Evolutionary conservation across 2,113 vertebrate genomes (phyloP), one percentile per base, ranked within the genome.

Genomic region (Odocoileus hemionus): DNA sequence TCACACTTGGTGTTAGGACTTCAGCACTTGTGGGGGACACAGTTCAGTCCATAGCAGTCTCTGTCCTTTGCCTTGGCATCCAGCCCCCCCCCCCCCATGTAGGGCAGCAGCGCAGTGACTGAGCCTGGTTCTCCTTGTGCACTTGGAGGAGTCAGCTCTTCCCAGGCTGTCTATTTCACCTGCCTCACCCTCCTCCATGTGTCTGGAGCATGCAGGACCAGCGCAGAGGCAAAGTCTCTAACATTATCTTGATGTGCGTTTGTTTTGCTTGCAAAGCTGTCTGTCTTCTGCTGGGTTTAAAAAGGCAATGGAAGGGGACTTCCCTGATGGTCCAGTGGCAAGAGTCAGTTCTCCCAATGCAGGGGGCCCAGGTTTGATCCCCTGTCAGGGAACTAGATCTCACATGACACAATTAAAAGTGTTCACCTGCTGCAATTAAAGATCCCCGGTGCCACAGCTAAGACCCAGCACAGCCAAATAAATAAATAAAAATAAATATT

Each of bases 281-380:
- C 94, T 96, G 95, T 97, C 67, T 97, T 84, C 13, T 30, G 11
- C 15, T 14, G 25, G 13, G 47, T 80, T 87, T 96, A 90, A 96
- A 93, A 90, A 84, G 76, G n/a, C 36, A 43, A 10, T n/a, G 30
- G 43, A 76, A 43, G 70, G 21, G 70, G 70, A 43, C 70, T 74
- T 74, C 21, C 70, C 36, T 43, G 70, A 43, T 43, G 23, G 70
- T 26, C 39, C 70, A 57, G 19, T 57, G 55, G 21, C 55, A 8
- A 57, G 55, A 23, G 1, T 54, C 52, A 54, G 52, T 54, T 54
- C 55, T 57, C 55, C 55, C 55, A 57, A 23, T 7, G 55, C 21
- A 57, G 55, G 55, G 55, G 55, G 55, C 55, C 55, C 55, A 57
- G 55, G 55, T 25, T 57, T 25, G 55, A 57, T 23, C 55, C 21